phyloP scores from a whole-genome alignment of 2,113 vertebrate species.

The Chrysochloris asiatica region DNA sequence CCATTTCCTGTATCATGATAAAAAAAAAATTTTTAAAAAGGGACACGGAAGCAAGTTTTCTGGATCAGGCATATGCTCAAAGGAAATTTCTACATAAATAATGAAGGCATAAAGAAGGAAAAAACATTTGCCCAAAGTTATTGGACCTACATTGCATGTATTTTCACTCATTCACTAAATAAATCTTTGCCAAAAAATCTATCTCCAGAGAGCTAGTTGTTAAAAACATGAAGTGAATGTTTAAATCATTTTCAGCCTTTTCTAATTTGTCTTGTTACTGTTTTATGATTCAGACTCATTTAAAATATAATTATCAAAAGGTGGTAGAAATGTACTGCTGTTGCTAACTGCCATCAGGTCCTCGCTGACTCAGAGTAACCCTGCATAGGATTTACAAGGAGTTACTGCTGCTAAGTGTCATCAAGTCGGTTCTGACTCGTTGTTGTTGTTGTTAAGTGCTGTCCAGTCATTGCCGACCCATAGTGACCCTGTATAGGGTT shows the following conservation, averaged over 20 bases:
- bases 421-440: too few relatives aligned
- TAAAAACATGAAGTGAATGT: not conserved
- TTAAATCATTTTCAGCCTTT: slow-evolving; percentile 31
- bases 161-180: not conserved
- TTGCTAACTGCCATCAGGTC: too few relatives aligned
- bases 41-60: not conserved
- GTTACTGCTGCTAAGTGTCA: too few relatives aligned
- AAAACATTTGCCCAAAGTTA: not conserved
- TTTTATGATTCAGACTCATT: not conserved
- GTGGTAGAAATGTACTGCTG: not conserved
- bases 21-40: not conserved
- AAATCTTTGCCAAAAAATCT: slow-evolving; percentile 23
- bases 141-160: not conserved
- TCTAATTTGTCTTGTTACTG: not conserved
- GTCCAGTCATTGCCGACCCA: too few relatives aligned
- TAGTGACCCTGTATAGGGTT: too few relatives aligned
- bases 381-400: too few relatives aligned
- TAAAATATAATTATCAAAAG: slow-evolving; percentile 34
- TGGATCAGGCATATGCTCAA: not conserved
- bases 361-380: too few relatives aligned
- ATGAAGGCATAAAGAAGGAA: not conserved
- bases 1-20: not conserved
- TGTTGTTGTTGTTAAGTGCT: too few relatives aligned
- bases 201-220: not conserved
- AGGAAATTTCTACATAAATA: not conserved